Conservation (phyloP, 2,797 vertebrate species). For the Zalophus californianus region DNA sequence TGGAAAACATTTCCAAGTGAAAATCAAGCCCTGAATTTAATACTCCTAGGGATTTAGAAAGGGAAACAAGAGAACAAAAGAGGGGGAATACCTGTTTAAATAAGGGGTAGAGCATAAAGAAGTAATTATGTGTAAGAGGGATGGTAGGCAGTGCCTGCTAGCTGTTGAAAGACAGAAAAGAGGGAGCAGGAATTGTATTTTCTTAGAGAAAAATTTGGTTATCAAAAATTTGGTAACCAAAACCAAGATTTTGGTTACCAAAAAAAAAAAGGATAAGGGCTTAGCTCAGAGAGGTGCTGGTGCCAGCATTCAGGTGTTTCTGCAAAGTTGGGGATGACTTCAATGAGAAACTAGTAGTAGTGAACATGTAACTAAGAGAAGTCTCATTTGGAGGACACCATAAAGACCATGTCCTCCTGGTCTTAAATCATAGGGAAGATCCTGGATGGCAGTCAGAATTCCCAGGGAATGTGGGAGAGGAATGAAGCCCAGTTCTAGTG, state of each 20-base stretch:
- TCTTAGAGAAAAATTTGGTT: background rate
- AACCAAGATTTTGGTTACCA: background rate
- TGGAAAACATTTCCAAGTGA: constrained; percentile 25
- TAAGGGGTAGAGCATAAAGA: background rate
- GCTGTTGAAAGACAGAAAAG: no score
- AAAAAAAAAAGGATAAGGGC: fast-evolving
- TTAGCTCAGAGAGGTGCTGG: background rate
- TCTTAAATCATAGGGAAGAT: background rate
- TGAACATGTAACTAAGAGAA: background rate
- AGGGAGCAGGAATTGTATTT: background rate
- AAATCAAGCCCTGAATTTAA: background rate
- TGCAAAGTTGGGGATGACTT: background rate
- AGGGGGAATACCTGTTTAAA: background rate
- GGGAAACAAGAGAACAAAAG: background rate
- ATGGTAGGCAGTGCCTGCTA: background rate
- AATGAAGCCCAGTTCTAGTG: constrained; percentile 61
- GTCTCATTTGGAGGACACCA: background rate
- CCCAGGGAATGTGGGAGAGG: constrained; percentile 61
- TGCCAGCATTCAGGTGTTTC: background rate
- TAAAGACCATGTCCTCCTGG: background rate
- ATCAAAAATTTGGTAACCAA: no score
- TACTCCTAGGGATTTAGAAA: background rate
- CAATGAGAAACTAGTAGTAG: background rate
- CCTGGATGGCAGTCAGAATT: constrained; percentile 55
- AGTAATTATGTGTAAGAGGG: background rate